Conservation (phyloP, 2,888 invertebrate genomes). For the Erebia palarica region DNA sequence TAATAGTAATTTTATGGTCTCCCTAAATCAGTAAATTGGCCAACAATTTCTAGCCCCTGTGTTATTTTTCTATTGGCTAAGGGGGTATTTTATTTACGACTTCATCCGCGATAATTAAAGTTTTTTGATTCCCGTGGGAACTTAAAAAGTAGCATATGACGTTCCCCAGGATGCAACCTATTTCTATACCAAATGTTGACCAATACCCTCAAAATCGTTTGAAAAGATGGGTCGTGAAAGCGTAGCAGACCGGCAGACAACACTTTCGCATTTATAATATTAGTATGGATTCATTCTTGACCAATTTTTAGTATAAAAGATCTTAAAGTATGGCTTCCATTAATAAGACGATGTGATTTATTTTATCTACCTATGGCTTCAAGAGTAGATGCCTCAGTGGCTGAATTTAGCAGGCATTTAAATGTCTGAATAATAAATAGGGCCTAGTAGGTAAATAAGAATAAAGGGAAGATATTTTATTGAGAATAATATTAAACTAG, state of each 20-base stretch:
- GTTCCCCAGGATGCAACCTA: no score
- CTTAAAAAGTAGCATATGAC: no score
- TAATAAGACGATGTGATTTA: constrained; percentile 1
- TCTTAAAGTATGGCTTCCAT: constrained; percentile 10
- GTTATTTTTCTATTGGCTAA: not conserved
- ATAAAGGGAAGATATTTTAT: no score
- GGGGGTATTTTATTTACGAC: not conserved
- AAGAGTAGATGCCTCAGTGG: not conserved
- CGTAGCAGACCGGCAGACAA: no score
- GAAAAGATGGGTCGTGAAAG: no score
- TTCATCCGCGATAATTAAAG: no score
- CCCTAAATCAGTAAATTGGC: not conserved
- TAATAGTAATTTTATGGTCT: not conserved
- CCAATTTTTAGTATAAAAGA: not conserved
- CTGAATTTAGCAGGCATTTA: not conserved
- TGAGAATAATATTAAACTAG: no score
- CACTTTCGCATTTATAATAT: not conserved
- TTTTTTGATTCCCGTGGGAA: no score
- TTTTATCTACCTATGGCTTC: constrained; percentile 1
- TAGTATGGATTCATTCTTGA: not conserved
- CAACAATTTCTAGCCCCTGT: not conserved
- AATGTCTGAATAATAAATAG: not conserved
- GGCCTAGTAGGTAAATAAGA: no score
- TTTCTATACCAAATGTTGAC: no score
- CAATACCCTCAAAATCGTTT: no score